Evolutionary conservation across 2,888 invertebrate species (phyloP).

Genomic region (Athalia circularis): DNA sequence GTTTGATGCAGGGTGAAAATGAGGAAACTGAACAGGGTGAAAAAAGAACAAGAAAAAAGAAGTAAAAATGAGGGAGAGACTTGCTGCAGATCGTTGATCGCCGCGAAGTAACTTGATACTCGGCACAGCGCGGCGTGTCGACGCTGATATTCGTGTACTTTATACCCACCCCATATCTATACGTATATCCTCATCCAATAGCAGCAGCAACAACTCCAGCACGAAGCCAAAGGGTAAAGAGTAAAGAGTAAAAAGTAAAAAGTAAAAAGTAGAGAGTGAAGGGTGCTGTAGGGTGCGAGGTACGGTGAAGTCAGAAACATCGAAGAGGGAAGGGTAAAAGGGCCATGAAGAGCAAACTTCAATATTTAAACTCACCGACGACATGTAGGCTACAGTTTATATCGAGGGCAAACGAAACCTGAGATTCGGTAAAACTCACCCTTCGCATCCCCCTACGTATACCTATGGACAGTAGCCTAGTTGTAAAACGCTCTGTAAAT

Average conservation of each 20-base stretch:
- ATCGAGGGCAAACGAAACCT: slow-evolving; percentile 20
- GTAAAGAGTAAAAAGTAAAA: not conserved
- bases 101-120: slow-evolving; percentile 39
- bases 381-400: not conserved
- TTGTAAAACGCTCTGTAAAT: too few species aligned
- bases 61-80: not conserved
- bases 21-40: too few species aligned
- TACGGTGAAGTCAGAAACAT: too few species aligned
- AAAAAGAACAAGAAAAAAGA: too few species aligned
- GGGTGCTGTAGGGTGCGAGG: not conserved
- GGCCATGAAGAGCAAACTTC: slow-evolving; percentile 10
- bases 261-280: not conserved
- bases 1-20: too few species aligned
- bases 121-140: slow-evolving; percentile 48
- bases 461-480: too few species aligned
- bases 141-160: slow-evolving; percentile 12
- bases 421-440: slow-evolving; percentile 30
- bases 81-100: slow-evolving; percentile 23
- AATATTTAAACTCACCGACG: slow-evolving; percentile 32
- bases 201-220: not conserved
- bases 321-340: slow-evolving; percentile 4
- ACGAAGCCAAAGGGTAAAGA: too few species aligned
- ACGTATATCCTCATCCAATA: not conserved
- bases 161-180: too few species aligned
- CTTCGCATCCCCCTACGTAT: not conserved